Percentiles rank a stretch among this genome's conserved stretches.
phyloP scores from a whole-genome alignment of 2,797 vertebrate genomes.

The Poeciliopsis gracilis region DNA sequence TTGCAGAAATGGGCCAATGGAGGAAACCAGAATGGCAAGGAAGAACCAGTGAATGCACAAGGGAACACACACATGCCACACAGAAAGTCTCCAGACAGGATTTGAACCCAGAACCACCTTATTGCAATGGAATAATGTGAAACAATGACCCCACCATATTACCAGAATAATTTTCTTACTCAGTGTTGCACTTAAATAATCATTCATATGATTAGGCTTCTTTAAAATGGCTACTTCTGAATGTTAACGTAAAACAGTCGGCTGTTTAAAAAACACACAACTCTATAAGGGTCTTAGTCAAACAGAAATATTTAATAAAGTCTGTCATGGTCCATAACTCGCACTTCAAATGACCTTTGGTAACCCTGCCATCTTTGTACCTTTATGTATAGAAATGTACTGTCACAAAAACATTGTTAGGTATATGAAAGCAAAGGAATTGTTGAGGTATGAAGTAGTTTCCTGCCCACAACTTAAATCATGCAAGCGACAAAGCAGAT shows the following conservation, averaged over 20 bases:
- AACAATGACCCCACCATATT: not conserved
- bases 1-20: not conserved
- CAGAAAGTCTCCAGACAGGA: not conserved
- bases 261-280: slow-evolving; percentile 58
- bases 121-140: not conserved
- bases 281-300: slow-evolving; percentile 56
- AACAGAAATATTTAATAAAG: slow-evolving; percentile 69
- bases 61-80: not conserved
- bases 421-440: slow-evolving; percentile 15
- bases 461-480: not conserved
- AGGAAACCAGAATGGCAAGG: not conserved
- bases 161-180: not conserved
- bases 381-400: slow-evolving; percentile 22
- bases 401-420: slow-evolving; percentile 26
- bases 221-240: not conserved
- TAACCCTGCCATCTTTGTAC: slow-evolving; percentile 42
- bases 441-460: slow-evolving; percentile 3
- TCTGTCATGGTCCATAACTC: slow-evolving; percentile 57
- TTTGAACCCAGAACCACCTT: not conserved
- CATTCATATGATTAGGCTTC: not conserved
- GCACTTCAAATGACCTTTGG: slow-evolving; percentile 37
- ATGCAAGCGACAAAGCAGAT: not conserved
- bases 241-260: slow-evolving; percentile 4
- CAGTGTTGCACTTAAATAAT: not conserved
- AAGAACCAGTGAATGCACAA: not conserved